Evolutionary conservation across 30 jellyfish, hydroid and myxozoan species (phyloP), one percentile per base, ranked within the genome.

Genomic region (Pelagia noctiluca): DNA sequence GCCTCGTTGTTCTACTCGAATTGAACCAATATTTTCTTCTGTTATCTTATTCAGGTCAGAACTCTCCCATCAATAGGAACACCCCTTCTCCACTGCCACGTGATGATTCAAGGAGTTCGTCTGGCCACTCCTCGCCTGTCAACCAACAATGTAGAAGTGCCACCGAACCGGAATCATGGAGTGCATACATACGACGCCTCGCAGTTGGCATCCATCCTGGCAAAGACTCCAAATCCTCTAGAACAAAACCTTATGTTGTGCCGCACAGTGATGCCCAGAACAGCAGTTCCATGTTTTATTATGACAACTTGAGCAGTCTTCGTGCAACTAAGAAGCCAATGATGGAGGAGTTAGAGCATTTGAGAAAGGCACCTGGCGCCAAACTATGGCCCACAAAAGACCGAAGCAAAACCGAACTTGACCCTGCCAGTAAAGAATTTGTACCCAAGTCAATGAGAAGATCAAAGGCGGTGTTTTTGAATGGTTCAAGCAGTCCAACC

Each of bases 401-500:
- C 63, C 35, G 83, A 37, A 67, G 77, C 74, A 70, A 80, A 36
- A 72, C 95, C 32, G 95, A 87, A 19, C 96, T 95, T 31, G 88
- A 96, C 49, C 97, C 99, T n/a, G 97, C 95, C 23, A 89, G 97
- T 81, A 88, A 89, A 63, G 99, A 95, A 67, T 95, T 95, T 64
- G 90, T 95, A 24, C 99, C 99, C 30, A 71, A 89, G n/a, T 70
- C 97, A 46, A 84, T n/a, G 31, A 78, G 96, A 28, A 76, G 79
- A 35, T 50, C 75, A 28, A 57, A 63, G 63, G 72, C 71, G 42
- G 89, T 80, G 13, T 87, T 70, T 67, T 63, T 95, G 7, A 79
- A 81, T 42, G 50, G 88, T 33, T 48, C 32, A 57, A 88, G 75
- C 38, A 70, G 68, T 34, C 50, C 76, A 8, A 33, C 93, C 5